Conservation (phyloP, 1,140 invertebrate genomes). For the Trichomalopsis sarcophagae region DNA sequence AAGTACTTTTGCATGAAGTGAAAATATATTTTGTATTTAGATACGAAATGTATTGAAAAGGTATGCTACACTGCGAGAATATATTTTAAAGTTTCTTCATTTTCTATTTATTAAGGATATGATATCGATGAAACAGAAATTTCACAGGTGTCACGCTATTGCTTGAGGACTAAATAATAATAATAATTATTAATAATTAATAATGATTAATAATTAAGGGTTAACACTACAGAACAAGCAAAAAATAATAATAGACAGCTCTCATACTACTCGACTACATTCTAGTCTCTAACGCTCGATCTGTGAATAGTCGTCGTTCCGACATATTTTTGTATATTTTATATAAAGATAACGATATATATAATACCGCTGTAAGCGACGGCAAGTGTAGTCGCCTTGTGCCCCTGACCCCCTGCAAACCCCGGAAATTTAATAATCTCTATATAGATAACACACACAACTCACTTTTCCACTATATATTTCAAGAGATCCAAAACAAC, state of each 20-base stretch:
- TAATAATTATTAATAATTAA: conserved; percentile 38
- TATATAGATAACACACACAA: conserved; percentile 33
- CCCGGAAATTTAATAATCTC: conserved; percentile 39
- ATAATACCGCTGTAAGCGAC: conserved; percentile 62
- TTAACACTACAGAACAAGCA: conserved; percentile 48
- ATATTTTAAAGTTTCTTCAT: neutral
- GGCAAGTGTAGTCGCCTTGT: conserved; percentile 49
- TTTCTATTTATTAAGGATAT: neutral
- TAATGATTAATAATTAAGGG: conserved; percentile 43
- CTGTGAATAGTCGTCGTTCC: conserved; percentile 73
- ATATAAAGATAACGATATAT: conserved; percentile 69
- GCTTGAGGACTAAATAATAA: conserved; percentile 38
- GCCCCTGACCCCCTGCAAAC: conserved; percentile 16
- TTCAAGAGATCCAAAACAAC: conserved; percentile 11
- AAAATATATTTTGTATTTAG: neutral
- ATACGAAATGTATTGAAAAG: neutral
- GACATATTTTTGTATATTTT: conserved; percentile 76
- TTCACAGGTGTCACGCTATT: neutral
- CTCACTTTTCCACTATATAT: conserved; percentile 28
- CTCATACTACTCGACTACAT: conserved; percentile 54
- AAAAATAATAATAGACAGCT: conserved; percentile 57
- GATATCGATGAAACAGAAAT: conserved; percentile 26
- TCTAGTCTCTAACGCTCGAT: conserved; percentile 64
- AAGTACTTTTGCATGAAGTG: neutral
- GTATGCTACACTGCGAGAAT: neutral